phyloP scores from a whole-genome alignment of 1,140 invertebrate species.

The Aphaenogaster rudis region DNA sequence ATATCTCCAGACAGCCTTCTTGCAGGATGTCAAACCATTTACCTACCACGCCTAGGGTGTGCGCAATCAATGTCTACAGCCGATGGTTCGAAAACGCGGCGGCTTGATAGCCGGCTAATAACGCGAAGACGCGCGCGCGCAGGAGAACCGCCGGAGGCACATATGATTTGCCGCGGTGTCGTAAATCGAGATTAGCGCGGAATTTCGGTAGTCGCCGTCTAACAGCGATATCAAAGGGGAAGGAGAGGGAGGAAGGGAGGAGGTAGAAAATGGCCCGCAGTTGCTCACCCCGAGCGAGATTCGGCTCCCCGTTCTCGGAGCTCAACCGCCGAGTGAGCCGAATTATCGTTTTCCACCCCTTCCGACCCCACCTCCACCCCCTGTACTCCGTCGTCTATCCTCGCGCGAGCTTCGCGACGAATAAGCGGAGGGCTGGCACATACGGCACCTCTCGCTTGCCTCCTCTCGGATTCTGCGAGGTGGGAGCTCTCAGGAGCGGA shows the following conservation, averaged over 20 bases:
- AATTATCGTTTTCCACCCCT: conserved; percentile 64
- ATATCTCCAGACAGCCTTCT: background rate
- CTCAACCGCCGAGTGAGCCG: conserved; percentile 37
- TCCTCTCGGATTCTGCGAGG: conserved; percentile 37
- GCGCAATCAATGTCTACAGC: background rate
- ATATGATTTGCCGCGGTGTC: conserved; percentile 77
- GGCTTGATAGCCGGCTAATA: conserved; percentile 49
- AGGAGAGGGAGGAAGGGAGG: too few species aligned
- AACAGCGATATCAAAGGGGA: conserved; percentile 22
- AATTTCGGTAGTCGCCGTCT: conserved; percentile 68
- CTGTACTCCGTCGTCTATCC: conserved; percentile 6
- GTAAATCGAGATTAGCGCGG: conserved; percentile 80
- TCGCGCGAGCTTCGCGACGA: conserved; percentile 27
- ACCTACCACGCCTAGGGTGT: background rate
- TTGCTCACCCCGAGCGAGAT: conserved; percentile 36
- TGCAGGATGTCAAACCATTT: background rate
- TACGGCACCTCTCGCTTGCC: conserved; percentile 1
- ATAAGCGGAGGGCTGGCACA: conserved; percentile 10
- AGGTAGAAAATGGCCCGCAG: conserved; percentile 24
- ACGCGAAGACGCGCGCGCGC: background rate
- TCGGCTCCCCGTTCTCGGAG: conserved; percentile 29
- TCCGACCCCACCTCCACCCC: too few species aligned
- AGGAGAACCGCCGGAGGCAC: conserved; percentile 48
- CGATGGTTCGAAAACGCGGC: conserved; percentile 1
- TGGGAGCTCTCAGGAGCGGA: conserved; percentile 63